Percentiles rank a stretch among this genome's conserved stretches.
phyloP scores from a whole-genome alignment of 2,888 invertebrate species.

The Chalcis sispes region DNA sequence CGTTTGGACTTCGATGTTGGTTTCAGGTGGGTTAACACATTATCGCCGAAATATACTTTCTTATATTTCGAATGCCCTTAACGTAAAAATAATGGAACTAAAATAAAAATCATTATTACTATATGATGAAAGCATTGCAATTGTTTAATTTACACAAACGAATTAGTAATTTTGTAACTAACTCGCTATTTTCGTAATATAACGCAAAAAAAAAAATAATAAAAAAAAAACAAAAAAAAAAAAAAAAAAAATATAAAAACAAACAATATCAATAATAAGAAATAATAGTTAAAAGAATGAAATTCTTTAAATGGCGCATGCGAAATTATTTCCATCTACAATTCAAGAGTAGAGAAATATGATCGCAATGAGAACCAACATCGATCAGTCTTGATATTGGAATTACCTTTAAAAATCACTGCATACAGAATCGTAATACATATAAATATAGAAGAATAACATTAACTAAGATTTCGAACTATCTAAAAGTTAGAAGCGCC shows the following conservation, averaged over 20 bases:
- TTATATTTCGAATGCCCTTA: conserved; percentile 46
- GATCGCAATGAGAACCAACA: conserved; percentile 71
- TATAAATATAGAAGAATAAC: conserved; percentile 69
- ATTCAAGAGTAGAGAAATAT: conserved; percentile 60
- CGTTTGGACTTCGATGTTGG: conserved; percentile 75
- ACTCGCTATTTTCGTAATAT: neutral
- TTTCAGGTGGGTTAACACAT: conserved; percentile 67
- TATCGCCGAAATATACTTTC: conserved; percentile 39
- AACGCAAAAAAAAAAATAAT: conserved; percentile 21
- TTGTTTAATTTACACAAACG: conserved; percentile 17
- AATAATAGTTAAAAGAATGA: conserved; percentile 44
- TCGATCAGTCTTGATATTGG: conserved; percentile 76
- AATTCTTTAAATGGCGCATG: conserved; percentile 49
- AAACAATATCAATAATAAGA: conserved; percentile 42
- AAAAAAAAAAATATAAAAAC: conserved; percentile 19
- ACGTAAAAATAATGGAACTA: conserved; percentile 34
- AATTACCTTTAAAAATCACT: conserved; percentile 73
- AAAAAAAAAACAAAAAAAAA: conserved; percentile 29
- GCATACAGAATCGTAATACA: conserved; percentile 71
- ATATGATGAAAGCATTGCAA: conserved; percentile 31
- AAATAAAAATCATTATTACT: too few relatives aligned
- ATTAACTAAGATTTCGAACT: conserved; percentile 58
- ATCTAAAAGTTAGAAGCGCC: conserved; percentile 55
- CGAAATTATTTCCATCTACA: conserved; percentile 38
- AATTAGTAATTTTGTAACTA: conserved; percentile 37